Base-by-base conservation (phyloP, 2,797 vertebrate genomes). In the Muscicapa striata region DNA sequence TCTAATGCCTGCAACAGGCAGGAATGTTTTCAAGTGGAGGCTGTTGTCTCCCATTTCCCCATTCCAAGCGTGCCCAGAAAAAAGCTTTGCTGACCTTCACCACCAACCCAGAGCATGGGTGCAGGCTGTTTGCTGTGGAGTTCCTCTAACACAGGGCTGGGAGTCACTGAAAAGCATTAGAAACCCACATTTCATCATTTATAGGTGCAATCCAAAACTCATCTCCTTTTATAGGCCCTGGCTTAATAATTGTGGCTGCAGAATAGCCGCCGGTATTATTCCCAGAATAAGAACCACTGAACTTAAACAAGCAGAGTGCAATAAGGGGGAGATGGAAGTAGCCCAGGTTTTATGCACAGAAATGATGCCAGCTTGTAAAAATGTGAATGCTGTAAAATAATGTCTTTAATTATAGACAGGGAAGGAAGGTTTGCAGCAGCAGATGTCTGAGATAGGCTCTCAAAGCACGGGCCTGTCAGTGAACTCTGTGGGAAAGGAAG, bases 221-320 rank as follows among this genome's bases (percentile, higher is more conserved):
- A 96, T 96, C 96, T 95, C 87, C 80, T 96, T 95, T 95, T 94
- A 96, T 94, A 95, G 94, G 79, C 79, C 73, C 79, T 96, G 61
- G 43, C 34, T 96, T 96, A 96, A 96, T 96, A 96, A 96, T 89
- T 94, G 92, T 95, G 94, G 91, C 94, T 81, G 91, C 76, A 91
- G 82, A 95, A 95, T 57, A 89, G 92, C 91, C 24, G 4, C n/a
- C 1, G 10, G 91, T 92, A 45, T 93, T 96, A 95, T 94, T 87
- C 84, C 87, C 94, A 95, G 92, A 96, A 86, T 92, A 88, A 95
- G 94, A 96, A 93, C 92, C 79, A 78, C 85, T 73, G 94, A 97
- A 88, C 73, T 93, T 92, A 86, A 86, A 92, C 89, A 93, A 91
- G 90, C 22, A 29, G 90, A 72, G 78, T 93, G 84, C 87, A 95